phyloP scores from a whole-genome alignment of 53 echinoderm and acorn worm genomes.

The Actinopyga echinites region DNA sequence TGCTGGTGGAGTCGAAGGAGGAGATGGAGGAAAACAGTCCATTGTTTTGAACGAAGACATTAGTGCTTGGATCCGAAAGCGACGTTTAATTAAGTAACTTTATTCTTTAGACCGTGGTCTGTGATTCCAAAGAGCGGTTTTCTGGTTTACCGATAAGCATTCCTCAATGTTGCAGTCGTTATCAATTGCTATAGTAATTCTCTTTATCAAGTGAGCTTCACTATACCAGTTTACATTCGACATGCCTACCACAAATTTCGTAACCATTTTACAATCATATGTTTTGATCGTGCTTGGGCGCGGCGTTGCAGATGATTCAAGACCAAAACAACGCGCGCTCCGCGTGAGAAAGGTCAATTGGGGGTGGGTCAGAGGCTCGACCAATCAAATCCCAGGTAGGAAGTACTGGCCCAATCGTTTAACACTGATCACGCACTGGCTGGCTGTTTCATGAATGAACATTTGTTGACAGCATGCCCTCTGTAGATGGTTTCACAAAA shows the following conservation, averaged over 20 bases:
- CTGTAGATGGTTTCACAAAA: slow-evolving; percentile 16
- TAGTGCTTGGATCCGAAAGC: too few relatives aligned
- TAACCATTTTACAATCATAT: slow-evolving; percentile 33
- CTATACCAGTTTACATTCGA: too few relatives aligned
- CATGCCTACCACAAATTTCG: background rate
- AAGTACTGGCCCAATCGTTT: slow-evolving; percentile 73
- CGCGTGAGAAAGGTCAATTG: slow-evolving; percentile 70
- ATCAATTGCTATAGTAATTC: too few relatives aligned
- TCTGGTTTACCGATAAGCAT: too few relatives aligned
- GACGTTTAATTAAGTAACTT: background rate
- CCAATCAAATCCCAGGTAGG: slow-evolving; percentile 64
- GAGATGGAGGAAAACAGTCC: slow-evolving; percentile 62
- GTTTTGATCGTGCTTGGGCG: slow-evolving; percentile 71
- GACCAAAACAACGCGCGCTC: slow-evolving; percentile 75
- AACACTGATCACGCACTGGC: slow-evolving; percentile 67
- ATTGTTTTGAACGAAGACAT: background rate
- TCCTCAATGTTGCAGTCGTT: too few relatives aligned
- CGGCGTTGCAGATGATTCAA: slow-evolving; percentile 59
- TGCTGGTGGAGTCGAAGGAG: slow-evolving; percentile 66
- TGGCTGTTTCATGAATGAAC: slow-evolving; percentile 79
- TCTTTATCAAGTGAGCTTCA: background rate
- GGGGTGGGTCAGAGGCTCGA: slow-evolving; percentile 95
- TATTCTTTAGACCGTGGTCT: background rate
- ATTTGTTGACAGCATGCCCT: slow-evolving; percentile 55
- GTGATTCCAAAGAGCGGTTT: too few relatives aligned